Percentiles rank a stretch among this genome's conserved stretches.
Evolutionary conservation across 2,113 vertebrate genomes (phyloP).

Genomic region (Calyptomena viridis): DNA sequence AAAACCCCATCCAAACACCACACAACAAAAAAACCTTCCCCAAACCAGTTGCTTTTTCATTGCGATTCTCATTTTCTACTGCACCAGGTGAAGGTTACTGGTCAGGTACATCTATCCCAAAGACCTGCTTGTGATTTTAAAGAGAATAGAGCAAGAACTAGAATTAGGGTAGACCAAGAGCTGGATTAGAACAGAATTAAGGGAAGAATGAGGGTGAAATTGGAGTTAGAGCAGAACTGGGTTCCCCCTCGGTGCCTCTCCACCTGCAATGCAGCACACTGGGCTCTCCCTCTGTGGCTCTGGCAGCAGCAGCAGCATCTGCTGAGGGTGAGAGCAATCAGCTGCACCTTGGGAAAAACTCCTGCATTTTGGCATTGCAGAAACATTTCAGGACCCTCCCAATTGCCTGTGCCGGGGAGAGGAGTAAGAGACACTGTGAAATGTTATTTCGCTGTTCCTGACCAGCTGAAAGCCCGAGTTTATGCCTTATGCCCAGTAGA

Average conservation of each 20-base stretch:
- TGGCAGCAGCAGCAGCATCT: background rate
- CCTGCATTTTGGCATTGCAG: accelerated
- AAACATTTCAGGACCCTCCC: background rate
- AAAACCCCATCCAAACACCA: background rate
- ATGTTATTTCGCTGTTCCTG: background rate
- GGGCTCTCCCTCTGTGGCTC: background rate
- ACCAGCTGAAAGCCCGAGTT: background rate
- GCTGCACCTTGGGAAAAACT: background rate
- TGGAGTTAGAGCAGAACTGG: accelerated
- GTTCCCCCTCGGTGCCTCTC: background rate
- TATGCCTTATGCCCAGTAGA: background rate
- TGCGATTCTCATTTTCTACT: background rate
- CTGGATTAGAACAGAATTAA: background rate
- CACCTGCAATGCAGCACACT: conserved; percentile 31
- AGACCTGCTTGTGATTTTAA: background rate
- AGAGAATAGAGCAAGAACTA: background rate
- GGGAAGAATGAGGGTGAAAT: background rate
- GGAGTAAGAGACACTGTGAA: background rate
- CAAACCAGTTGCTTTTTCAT: background rate
- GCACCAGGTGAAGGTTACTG: background rate
- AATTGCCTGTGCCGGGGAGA: background rate
- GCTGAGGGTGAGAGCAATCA: background rate
- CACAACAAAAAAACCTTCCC: too few relatives aligned
- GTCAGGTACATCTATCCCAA: background rate
- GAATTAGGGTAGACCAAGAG: background rate